These are phyloP conservation scores for Lobophora halterata DNA, from an alignment of 2,888 invertebrate species.

Conservation along the genomic window DNA sequence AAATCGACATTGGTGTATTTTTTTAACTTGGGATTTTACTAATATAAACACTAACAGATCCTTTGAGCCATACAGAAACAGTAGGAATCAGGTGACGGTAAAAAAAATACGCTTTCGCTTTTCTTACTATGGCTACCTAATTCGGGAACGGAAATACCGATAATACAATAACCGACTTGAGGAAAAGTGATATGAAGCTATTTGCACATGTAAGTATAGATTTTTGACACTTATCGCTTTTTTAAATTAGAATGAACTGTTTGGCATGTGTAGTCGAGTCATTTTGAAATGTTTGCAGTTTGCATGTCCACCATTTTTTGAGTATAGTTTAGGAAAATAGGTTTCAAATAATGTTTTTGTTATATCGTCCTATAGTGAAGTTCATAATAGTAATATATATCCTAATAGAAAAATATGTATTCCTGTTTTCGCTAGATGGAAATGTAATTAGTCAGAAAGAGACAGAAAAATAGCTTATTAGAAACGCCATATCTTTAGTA, in stretches of 20 bases:
- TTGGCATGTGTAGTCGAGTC: slow-evolving; percentile 68
- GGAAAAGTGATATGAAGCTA: slow-evolving; percentile 50
- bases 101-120: slow-evolving; percentile 51
- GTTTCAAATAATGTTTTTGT: too few relatives aligned
- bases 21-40: slow-evolving; percentile 80
- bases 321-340: slow-evolving; percentile 17
- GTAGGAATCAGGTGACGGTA: slow-evolving; percentile 59
- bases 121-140: slow-evolving; percentile 57
- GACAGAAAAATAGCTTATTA: too few relatives aligned
- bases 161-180: slow-evolving; percentile 31
- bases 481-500: too few relatives aligned
- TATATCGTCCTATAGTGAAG: too few relatives aligned
- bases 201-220: slow-evolving; percentile 73
- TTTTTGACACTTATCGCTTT: slow-evolving; percentile 47
- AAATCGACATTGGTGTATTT: slow-evolving; percentile 78
- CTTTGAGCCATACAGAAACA: slow-evolving; percentile 43
- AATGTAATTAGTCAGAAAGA: too few relatives aligned
- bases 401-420: slow-evolving; percentile 22
- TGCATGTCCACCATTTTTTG: slow-evolving; percentile 37
- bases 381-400: too few relatives aligned
- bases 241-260: slow-evolving; percentile 67
- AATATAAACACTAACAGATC: slow-evolving; percentile 71
- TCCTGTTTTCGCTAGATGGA: too few relatives aligned
- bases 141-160: slow-evolving; percentile 48
- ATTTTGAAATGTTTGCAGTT: slow-evolving; percentile 23